Conservation (phyloP, 2,888 invertebrate species). For the Horisme vitalbata region DNA sequence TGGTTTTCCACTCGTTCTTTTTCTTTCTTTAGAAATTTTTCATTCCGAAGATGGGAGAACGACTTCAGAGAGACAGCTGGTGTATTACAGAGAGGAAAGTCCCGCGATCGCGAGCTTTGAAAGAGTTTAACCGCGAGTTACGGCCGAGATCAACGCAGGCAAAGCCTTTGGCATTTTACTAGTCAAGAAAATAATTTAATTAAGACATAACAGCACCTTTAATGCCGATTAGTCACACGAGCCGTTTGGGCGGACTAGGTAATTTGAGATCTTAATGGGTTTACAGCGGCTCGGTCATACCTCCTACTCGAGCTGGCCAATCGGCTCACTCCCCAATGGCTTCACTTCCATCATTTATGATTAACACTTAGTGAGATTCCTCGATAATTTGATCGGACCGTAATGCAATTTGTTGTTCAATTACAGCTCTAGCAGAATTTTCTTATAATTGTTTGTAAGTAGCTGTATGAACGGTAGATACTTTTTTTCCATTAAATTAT, state of each 20-base stretch:
- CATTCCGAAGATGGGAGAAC: too few relatives aligned
- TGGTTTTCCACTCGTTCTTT: too few relatives aligned
- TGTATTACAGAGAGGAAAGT: too few relatives aligned
- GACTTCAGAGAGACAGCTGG: too few relatives aligned
- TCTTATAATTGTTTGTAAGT: conserved; percentile 40
- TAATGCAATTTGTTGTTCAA: conserved; percentile 38
- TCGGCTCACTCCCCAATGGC: conserved; percentile 56
- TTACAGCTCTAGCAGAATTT: conserved; percentile 35
- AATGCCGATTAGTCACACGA: conserved; percentile 80
- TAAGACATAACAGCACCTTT: conserved; percentile 78
- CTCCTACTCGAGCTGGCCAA: conserved; percentile 72
- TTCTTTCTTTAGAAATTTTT: too few relatives aligned
- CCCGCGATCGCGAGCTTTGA: too few relatives aligned
- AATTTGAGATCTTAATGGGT: conserved; percentile 77
- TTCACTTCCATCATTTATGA: conserved; percentile 62
- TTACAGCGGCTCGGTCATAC: conserved; percentile 69
- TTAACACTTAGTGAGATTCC: conserved; percentile 65
- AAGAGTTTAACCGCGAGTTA: too few relatives aligned
- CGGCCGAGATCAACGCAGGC: too few relatives aligned
- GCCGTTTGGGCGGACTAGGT: conserved; percentile 76
- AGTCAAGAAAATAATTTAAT: conserved; percentile 67
- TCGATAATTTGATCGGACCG: conserved; percentile 40
- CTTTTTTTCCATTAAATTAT: too few relatives aligned
- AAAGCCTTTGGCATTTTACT: conserved; percentile 5
- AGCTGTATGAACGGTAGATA: conserved; percentile 44